Evolutionary conservation across 2,113 vertebrate species (phyloP).

Genomic region (Bubo bubo): DNA sequence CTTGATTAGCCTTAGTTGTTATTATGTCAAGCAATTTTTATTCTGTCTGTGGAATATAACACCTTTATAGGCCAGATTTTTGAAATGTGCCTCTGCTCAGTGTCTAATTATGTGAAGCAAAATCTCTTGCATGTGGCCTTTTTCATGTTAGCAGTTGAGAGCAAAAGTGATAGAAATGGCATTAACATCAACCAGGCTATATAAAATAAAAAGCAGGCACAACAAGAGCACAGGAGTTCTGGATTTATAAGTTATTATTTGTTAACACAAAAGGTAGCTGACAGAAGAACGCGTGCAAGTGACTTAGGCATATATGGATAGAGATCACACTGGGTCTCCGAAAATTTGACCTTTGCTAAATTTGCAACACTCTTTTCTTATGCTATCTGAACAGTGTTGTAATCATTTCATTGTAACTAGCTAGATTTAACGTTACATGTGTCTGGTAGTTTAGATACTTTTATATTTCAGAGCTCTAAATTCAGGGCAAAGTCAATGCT

Average conservation of each 20-base stretch:
- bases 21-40: background rate
- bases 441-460: background rate
- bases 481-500: background rate
- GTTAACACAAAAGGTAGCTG: background rate
- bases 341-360: background rate
- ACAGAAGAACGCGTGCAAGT: background rate
- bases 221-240: background rate
- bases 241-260: background rate
- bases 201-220: background rate
- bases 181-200: background rate
- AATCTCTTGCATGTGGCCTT: background rate
- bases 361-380: background rate
- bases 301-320: background rate
- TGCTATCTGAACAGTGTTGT: background rate
- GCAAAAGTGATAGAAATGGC: background rate
- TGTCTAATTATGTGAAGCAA: background rate
- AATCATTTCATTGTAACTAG: background rate
- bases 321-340: background rate
- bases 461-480: background rate
- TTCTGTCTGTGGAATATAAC: background rate
- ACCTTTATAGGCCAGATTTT: background rate
- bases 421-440: background rate
- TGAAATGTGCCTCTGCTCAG: background rate
- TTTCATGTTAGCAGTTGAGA: background rate
- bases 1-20: background rate